A percentile compares a stretch with the other conserved stretches of the same genome.
These are phyloP conservation scores for Lasiurus cinereus DNA, from an alignment of 2,113 vertebrate species.

Conservation along the genomic window DNA sequence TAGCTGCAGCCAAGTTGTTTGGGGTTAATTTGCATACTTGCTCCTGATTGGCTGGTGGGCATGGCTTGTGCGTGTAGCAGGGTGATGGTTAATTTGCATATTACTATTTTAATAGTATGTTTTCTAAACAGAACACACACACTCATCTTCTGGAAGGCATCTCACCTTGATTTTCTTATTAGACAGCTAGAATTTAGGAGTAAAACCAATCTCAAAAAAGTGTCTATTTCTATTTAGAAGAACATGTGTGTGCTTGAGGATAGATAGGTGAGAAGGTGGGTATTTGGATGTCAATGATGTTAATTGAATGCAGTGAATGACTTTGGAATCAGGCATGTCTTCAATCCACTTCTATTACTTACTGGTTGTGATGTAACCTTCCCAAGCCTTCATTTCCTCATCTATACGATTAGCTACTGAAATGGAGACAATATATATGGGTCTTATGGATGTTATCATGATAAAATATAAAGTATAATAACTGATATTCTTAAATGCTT, in stretches of 20 bases:
- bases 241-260: neutral
- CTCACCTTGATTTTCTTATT: neutral
- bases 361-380: neutral
- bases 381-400: neutral
- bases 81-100: too few species aligned
- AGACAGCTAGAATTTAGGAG: neutral
- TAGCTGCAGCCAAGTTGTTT: too few species aligned
- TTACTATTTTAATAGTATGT: neutral
- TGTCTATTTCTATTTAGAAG: neutral
- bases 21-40: too few species aligned
- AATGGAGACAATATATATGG: neutral
- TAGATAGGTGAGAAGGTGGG: neutral
- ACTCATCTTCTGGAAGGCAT: neutral
- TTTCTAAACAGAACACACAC: neutral
- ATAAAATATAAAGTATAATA: slow-evolving; percentile 16
- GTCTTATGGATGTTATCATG: neutral
- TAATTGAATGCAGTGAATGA: neutral
- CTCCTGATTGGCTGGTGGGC: too few species aligned
- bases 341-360: neutral
- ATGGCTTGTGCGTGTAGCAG: too few species aligned
- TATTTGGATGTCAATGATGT: neutral
- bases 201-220: neutral
- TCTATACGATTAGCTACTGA: neutral
- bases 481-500: neutral
- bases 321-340: neutral